Evolutionary conservation across 1,140 invertebrate genomes (phyloP).

Genomic region (Hormaphis cornu): DNA sequence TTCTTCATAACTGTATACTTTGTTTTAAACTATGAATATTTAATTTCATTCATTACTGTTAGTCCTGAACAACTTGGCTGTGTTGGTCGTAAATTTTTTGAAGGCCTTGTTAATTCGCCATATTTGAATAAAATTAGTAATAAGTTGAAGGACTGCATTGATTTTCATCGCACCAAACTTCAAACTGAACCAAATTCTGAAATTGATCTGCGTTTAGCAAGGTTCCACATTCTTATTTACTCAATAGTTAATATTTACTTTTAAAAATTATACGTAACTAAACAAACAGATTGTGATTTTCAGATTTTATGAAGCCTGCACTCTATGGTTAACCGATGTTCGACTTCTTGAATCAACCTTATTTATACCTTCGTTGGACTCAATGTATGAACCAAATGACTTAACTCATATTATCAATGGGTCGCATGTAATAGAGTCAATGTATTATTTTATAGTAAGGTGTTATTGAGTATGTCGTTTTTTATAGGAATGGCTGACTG

Average conservation of each 20-base stretch:
- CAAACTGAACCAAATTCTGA: constrained; percentile 38
- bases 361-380: constrained; percentile 61
- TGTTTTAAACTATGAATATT: neutral
- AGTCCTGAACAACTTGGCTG: constrained; percentile 48
- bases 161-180: constrained; percentile 49
- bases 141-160: constrained; percentile 54
- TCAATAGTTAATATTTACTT: constrained; percentile 8
- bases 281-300: constrained; percentile 27
- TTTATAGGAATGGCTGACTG: constrained; percentile 52
- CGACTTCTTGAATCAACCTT: constrained; percentile 58
- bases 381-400: constrained; percentile 56
- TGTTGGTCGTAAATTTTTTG: constrained; percentile 68
- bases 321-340: constrained; percentile 69
- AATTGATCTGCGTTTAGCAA: constrained; percentile 9
- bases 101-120: constrained; percentile 56
- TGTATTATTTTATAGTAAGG: neutral
- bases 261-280: neutral
- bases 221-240: neutral
- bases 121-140: constrained; percentile 66
- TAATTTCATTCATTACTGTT: neutral
- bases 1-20: neutral
- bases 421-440: constrained; percentile 42
- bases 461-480: constrained; percentile 14
- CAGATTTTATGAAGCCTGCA: constrained; percentile 54
- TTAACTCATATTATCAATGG: constrained; percentile 47